phyloP scores from a whole-genome alignment of 1,140 invertebrate genomes.

The Drosophila watanabei region DNA sequence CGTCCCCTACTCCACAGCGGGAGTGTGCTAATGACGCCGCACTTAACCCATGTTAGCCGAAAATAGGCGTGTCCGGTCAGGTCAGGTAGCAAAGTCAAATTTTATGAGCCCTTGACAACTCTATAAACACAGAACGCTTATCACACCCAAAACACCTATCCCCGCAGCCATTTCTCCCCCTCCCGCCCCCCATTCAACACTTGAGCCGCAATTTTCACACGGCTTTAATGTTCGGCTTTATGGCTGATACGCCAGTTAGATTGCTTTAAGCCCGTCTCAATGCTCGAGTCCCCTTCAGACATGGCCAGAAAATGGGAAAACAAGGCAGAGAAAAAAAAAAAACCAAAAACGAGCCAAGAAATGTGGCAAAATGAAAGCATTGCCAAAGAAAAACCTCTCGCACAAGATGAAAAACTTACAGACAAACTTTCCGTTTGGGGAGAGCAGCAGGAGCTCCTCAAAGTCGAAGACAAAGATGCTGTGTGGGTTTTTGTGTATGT shows the following conservation, averaged over 20 bases:
- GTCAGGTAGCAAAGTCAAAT: conserved; percentile 65
- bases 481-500: conserved; percentile 36
- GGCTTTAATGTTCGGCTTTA: conserved; percentile 64
- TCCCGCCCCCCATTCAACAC: conserved; percentile 20
- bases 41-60: conserved; percentile 71
- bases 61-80: conserved; percentile 52
- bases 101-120: conserved; percentile 76
- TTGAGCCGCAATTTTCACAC: conserved; percentile 65
- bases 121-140: conserved; percentile 71
- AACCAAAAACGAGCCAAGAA: conserved; percentile 23
- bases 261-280: conserved; percentile 62
- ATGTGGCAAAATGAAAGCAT: conserved; percentile 66
- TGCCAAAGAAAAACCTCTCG: conserved; percentile 42
- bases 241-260: conserved; percentile 60
- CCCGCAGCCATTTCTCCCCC: background rate
- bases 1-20: conserved; percentile 23
- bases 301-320: conserved; percentile 8
- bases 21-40: conserved; percentile 68
- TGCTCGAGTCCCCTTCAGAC: conserved; percentile 26
- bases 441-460: conserved; percentile 32
- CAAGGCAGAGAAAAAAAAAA: background rate
- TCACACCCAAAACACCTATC: conserved; percentile 31
- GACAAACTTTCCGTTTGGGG: conserved; percentile 62
- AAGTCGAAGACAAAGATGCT: conserved; percentile 31
- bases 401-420: conserved; percentile 44